These are phyloP conservation scores for Aquatica leii DNA, from an alignment of 2,888 invertebrate species.

Conservation along the genomic window DNA sequence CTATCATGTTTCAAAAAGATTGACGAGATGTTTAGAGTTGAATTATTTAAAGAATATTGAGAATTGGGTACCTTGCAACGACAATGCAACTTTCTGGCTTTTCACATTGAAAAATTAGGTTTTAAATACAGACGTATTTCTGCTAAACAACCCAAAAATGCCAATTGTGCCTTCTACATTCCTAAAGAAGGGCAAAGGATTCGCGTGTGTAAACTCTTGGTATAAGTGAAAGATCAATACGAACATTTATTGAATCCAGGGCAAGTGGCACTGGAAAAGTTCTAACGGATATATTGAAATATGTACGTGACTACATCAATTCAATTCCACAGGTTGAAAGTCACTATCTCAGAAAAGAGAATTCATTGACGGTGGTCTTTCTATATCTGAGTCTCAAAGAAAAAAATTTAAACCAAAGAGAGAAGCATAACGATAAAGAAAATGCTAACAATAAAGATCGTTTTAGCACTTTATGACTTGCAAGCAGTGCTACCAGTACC, in stretches of 20 bases:
- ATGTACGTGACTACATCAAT: slow-evolving; percentile 47
- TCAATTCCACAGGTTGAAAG: slow-evolving; percentile 46
- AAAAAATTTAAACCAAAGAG: slow-evolving; percentile 37
- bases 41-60: slow-evolving; percentile 17
- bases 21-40: background rate
- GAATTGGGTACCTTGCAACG: slow-evolving; percentile 1
- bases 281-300: slow-evolving; percentile 40
- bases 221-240: background rate
- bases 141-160: background rate
- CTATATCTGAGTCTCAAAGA: slow-evolving; percentile 40
- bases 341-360: slow-evolving; percentile 46
- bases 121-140: slow-evolving; percentile 2
- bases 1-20: slow-evolving; percentile 11
- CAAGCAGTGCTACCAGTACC: slow-evolving; percentile 52
- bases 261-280: slow-evolving; percentile 38
- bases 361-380: slow-evolving; percentile 29
- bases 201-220: slow-evolving; percentile 23
- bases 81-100: slow-evolving; percentile 12
- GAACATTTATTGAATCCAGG: slow-evolving; percentile 30
- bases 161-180: slow-evolving; percentile 13
- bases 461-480: slow-evolving; percentile 48
- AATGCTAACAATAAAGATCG: slow-evolving; percentile 28
- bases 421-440: slow-evolving; percentile 42
- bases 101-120: background rate
- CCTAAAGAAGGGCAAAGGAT: slow-evolving; percentile 22